Evolutionary conservation across 2,113 vertebrate species (phyloP).

Genomic region (Chaetodon trifascialis): DNA sequence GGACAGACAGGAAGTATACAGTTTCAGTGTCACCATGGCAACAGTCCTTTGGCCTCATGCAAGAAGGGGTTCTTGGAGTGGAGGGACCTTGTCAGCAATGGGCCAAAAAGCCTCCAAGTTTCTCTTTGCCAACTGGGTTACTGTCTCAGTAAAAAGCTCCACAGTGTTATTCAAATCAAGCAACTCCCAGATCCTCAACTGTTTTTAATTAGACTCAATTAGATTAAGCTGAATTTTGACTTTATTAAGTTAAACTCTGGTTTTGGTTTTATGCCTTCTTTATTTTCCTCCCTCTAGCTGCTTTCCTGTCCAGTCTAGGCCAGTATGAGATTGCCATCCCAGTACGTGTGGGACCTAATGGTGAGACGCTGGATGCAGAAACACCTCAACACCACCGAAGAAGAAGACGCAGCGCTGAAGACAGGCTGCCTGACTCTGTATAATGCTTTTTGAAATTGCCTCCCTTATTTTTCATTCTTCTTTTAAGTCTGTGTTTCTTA

Average conservation of each 20-base stretch:
- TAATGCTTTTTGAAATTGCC: not conserved
- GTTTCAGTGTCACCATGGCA: slow-evolving; percentile 82
- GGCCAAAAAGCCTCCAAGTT: slow-evolving; percentile 51
- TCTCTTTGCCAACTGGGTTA: slow-evolving; percentile 46
- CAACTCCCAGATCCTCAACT: slow-evolving; percentile 19
- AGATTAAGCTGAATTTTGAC: slow-evolving; percentile 26
- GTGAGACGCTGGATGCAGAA: slow-evolving; percentile 86
- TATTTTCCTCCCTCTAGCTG: slow-evolving; percentile 84
- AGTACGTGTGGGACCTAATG: slow-evolving; percentile 91
- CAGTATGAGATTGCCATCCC: slow-evolving; percentile 97
- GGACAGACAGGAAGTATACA: slow-evolving; percentile 83
- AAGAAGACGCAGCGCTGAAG: slow-evolving; percentile 78
- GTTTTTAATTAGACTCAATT: slow-evolving; percentile 51
- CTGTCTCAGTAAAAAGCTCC: slow-evolving; percentile 43
- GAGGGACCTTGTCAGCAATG: slow-evolving; percentile 42
- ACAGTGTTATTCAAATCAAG: slow-evolving; percentile 19
- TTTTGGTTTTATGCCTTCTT: slow-evolving; percentile 25
- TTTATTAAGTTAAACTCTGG: slow-evolving; percentile 33
- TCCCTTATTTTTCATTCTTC: not conserved
- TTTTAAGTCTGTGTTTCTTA: not conserved
- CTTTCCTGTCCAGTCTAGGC: slow-evolving; percentile 93
- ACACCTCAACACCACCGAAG: slow-evolving; percentile 76
- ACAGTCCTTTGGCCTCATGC: slow-evolving; percentile 72
- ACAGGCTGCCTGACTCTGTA: slow-evolving; percentile 76
- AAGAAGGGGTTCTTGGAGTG: slow-evolving; percentile 39